Evolutionary conservation across 2,797 vertebrate genomes (phyloP), one percentile per base, ranked within the genome.

Genomic region (Petrocephalus schoutedeni): DNA sequence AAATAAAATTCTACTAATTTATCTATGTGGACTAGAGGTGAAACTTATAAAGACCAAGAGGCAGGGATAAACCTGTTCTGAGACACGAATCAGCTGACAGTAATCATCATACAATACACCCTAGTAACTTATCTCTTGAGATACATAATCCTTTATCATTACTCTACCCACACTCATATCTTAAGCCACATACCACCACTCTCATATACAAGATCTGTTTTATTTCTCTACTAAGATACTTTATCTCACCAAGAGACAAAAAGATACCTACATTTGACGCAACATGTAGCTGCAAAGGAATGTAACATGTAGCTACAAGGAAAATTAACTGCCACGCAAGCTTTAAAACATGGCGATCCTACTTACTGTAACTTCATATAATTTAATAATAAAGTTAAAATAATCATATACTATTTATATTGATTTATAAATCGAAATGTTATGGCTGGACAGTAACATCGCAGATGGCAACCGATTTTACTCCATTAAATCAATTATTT

Each of bases 201-300:
- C 53, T 32, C 54, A 54, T 32, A 85, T 49, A 80, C 74, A n/a
- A 49, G 83, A 54, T 85, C 83, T 85, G 83, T 57, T 59, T 86
- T 64, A 54, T 85, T 85, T 85, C 83, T 54, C 51, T 10, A 28
- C 10, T 54, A 85, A 57, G 83, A 85, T 56, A 32, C 19, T 54
- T 49, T 84, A 51, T 51, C 49, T 85, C 83, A 54, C 49, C 83
- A 56, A 54, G 7, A 54, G 53, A 32, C 83, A 28, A 80, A 10
- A 16, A 84, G 83, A 54, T 21, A 28, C 51, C 3, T 84, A 53
- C 36, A 16, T 16, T 45, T 49, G 45, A 56, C 23, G 23, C 16
- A 85, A 53, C 51, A 84, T 14, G 51, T 12, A 84, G 28, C 53
- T 85, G 82, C 1, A 1, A 12, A 54, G 36, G 8, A 51, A 28